Percentiles rank a stretch among this genome's conserved stretches.
Evolutionary conservation across 2,797 vertebrate species (phyloP).

Genomic region (Molossus molossus): DNA sequence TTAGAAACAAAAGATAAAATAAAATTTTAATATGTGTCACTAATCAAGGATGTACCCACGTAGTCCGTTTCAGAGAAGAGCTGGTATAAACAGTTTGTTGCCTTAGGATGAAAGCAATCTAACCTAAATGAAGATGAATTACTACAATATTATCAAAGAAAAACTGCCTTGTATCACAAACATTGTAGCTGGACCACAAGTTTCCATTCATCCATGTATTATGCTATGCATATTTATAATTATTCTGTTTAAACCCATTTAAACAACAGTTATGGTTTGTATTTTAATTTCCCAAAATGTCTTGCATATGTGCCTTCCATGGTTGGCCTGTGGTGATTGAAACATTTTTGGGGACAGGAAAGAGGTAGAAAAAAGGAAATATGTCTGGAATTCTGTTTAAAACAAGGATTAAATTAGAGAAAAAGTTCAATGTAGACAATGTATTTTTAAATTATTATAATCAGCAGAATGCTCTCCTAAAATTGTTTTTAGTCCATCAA

Average conservation of each 20-base stretch:
- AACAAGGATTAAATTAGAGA: not conserved
- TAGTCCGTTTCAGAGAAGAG: constrained; percentile 80
- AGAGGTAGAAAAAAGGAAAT: not conserved
- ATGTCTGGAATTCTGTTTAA: not conserved
- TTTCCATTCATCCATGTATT: constrained; percentile 62
- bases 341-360: not conserved
- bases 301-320: not conserved
- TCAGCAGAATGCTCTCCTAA: not conserved
- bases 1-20: constrained; percentile 84
- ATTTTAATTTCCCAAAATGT: not conserved
- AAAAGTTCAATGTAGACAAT: not conserved
- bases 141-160: constrained; percentile 22
- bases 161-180: not conserved
- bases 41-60: constrained; percentile 82
- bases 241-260: constrained; percentile 57
- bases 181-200: constrained; percentile 71
- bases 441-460: not conserved
- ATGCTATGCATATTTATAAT: not conserved
- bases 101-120: constrained; percentile 73
- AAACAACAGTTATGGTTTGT: not conserved
- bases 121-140: constrained; percentile 78
- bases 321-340: constrained; percentile 16
- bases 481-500: not conserved
- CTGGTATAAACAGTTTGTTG: constrained; percentile 74
- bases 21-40: constrained; percentile 82